Conservation (phyloP, 2,797 vertebrate genomes). For the Lutjanus campechanus region DNA sequence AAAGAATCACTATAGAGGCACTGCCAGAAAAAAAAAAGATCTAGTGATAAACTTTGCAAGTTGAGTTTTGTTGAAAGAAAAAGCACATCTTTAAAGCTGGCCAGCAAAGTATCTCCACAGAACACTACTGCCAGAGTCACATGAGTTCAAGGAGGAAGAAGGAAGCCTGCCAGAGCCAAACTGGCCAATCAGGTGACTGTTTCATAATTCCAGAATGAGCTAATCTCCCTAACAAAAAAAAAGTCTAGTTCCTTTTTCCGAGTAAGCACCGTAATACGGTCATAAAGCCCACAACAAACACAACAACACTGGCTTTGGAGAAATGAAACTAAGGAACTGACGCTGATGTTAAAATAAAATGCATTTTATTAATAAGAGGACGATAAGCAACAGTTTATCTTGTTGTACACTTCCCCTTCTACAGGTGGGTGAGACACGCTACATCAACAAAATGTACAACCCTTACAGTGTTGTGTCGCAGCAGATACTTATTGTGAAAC, state of each 20-base stretch:
- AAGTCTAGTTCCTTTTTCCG: conserved; percentile 78
- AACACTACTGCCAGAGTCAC: conserved; percentile 42
- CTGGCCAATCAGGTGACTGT: conserved; percentile 61
- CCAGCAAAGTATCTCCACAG: background rate
- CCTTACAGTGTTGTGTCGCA: conserved; percentile 46
- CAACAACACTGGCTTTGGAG: conserved; percentile 29
- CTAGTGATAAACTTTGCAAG: background rate
- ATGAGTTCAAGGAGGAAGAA: conserved; percentile 61
- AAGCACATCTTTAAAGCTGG: background rate
- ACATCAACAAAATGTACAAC: conserved; percentile 66
- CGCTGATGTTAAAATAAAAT: conserved; percentile 64
- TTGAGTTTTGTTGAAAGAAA: background rate
- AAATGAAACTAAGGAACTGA: conserved; percentile 74
- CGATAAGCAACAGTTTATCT: conserved; percentile 38
- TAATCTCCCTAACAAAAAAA: conserved; percentile 60
- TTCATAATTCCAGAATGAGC: conserved; percentile 78
- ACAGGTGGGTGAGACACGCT: conserved; percentile 38
- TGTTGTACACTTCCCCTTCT: conserved; percentile 40
- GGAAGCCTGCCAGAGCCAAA: conserved; percentile 32
- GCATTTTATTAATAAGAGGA: conserved; percentile 72
- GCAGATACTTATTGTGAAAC: conserved; percentile 52
- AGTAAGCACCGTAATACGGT: conserved; percentile 23
- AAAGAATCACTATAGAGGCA: background rate
- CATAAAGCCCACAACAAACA: conserved; percentile 35
- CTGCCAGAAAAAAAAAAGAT: background rate